phyloP scores from a whole-genome alignment of 30 jellyfish, hydroid and myxozoan genomes.

The Nemopilema nomurai region DNA sequence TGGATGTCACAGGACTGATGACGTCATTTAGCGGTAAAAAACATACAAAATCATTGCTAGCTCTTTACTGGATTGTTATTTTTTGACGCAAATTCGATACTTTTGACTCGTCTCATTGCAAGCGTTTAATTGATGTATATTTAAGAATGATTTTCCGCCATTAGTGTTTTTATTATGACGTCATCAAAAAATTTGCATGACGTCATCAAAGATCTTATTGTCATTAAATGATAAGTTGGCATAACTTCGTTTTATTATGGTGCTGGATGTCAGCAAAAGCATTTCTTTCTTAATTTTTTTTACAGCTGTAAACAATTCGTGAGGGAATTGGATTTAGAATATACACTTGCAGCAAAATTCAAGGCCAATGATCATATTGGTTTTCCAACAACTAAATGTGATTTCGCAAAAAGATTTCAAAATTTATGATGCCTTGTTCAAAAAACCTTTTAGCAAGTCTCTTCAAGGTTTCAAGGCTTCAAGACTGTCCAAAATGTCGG shows the following conservation, averaged over 20 bases:
- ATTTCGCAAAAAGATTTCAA: neutral
- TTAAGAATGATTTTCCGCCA: slow-evolving; percentile 23
- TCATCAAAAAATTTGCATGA: slow-evolving; percentile 23
- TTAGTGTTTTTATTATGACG: slow-evolving; percentile 17
- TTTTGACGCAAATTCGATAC: slow-evolving; percentile 16
- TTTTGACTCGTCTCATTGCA: slow-evolving; percentile 24
- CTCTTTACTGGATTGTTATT: slow-evolving; percentile 19
- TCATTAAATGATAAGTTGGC: slow-evolving; percentile 5
- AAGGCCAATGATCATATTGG: neutral
- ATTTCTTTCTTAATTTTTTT: neutral
- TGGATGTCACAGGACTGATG: slow-evolving; percentile 37
- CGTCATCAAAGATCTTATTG: slow-evolving; percentile 2
- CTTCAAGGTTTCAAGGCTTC: too few species aligned
- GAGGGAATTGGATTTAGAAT: neutral
- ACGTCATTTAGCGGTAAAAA: slow-evolving; percentile 30
- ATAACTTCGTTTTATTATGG: neutral
- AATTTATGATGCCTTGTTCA: neutral
- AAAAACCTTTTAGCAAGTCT: neutral
- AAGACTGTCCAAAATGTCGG: neutral
- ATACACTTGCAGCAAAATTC: neutral
- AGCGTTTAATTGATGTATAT: slow-evolving; percentile 24
- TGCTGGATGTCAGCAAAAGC: neutral
- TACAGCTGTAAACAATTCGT: neutral
- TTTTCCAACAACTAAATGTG: neutral
- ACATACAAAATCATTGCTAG: slow-evolving; percentile 19